Evolutionary conservation across 2,888 invertebrate species (phyloP).

Genomic region (Diaperis boleti): DNA sequence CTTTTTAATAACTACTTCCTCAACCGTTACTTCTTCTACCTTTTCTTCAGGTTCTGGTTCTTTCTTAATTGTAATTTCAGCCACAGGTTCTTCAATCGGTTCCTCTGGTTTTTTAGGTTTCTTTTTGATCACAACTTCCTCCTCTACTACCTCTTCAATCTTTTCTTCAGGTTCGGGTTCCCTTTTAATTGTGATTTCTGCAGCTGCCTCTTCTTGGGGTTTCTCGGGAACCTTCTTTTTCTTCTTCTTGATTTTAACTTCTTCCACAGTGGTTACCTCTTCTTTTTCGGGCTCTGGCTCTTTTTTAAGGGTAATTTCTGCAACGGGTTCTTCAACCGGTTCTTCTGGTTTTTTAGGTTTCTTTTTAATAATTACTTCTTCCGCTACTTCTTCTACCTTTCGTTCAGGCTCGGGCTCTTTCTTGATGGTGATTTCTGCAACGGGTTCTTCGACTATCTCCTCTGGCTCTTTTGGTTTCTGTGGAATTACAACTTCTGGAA

Average conservation of each 20-base stretch:
- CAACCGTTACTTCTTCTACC: conserved; percentile 28
- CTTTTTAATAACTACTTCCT: conserved; percentile 47
- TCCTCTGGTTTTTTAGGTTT: conserved; percentile 44
- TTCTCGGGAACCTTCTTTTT: too few relatives aligned
- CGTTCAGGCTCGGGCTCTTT: conserved; percentile 54
- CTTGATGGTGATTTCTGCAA: too few relatives aligned
- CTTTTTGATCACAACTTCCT: conserved; percentile 52
- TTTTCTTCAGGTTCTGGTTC: conserved; percentile 55
- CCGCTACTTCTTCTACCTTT: conserved; percentile 53
- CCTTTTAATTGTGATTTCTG: conserved; percentile 68
- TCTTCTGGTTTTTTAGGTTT: conserved; percentile 44
- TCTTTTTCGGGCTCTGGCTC: conserved; percentile 74
- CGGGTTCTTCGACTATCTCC: too few relatives aligned
- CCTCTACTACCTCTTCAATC: conserved; percentile 45
- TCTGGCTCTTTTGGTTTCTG: too few relatives aligned
- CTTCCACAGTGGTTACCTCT: too few relatives aligned
- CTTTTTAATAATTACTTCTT: conserved; percentile 52
- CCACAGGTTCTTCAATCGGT: conserved; percentile 66
- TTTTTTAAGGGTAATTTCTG: too few relatives aligned
- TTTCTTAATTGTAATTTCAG: conserved; percentile 71
- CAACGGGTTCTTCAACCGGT: too few relatives aligned
- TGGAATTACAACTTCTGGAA: too few relatives aligned
- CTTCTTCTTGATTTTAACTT: conserved; percentile 61
- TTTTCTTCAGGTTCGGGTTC: conserved; percentile 55
- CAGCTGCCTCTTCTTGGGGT: too few relatives aligned